Conservation (phyloP, 2,113 vertebrate genomes). For the Serilophus lunatus region DNA sequence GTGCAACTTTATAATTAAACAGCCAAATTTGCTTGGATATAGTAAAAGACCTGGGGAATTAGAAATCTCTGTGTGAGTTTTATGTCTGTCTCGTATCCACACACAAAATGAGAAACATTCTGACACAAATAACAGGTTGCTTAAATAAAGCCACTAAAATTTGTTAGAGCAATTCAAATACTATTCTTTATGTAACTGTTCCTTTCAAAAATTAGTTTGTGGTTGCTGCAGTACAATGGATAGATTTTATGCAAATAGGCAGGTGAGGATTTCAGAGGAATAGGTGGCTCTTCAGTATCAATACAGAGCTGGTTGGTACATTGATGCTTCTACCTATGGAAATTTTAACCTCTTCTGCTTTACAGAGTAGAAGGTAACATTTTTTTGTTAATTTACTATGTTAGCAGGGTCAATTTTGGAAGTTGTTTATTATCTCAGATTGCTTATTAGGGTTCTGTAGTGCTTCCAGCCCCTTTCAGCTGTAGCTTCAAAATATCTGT, state of each 20-base stretch:
- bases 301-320: not conserved
- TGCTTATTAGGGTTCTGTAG: not conserved
- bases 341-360: not conserved
- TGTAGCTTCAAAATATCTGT: not conserved
- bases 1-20: not conserved
- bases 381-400: not conserved
- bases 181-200: constrained; percentile 4
- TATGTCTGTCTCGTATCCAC: not conserved
- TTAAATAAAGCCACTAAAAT: not conserved
- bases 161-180: not conserved
- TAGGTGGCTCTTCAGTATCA: not conserved
- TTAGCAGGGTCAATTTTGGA: not conserved
- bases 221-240: not conserved
- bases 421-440: not conserved
- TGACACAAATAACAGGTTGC: not conserved
- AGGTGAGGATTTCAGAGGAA: not conserved
- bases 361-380: not conserved
- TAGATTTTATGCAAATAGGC: not conserved
- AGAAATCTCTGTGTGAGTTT: not conserved
- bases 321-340: not conserved
- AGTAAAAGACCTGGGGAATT: not conserved
- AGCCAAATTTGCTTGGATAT: not conserved
- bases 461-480: not conserved
- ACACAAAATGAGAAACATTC: not conserved
- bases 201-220: constrained; percentile 6